Percentiles rank a stretch among this genome's conserved stretches.
Conservation (phyloP, 2,113 vertebrate species). For the Halcyon malimbica region DNA sequence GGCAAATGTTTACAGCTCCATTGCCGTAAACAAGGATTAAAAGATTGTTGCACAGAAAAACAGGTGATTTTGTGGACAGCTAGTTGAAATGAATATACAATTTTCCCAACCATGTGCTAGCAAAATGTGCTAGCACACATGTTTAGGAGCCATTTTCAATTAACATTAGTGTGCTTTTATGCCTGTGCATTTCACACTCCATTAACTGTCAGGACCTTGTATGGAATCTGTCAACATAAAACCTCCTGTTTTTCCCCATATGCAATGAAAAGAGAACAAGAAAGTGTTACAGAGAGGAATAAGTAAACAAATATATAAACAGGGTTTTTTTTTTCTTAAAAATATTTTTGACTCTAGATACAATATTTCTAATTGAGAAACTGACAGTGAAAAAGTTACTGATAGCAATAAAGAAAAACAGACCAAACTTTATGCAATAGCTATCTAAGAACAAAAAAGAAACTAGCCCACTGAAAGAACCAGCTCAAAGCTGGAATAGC, state of each 20-base stretch:
- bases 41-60: background rate
- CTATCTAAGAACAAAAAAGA: background rate
- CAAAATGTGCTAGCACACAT: background rate
- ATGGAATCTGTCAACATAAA: background rate
- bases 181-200: background rate
- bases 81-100: background rate
- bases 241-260: background rate
- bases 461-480: background rate
- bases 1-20: background rate
- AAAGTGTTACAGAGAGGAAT: background rate
- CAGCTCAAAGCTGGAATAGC: background rate
- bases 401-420: background rate
- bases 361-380: background rate
- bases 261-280: background rate
- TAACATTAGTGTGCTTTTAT: constrained; percentile 14
- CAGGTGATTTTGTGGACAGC: background rate
- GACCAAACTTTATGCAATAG: background rate
- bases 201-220: background rate
- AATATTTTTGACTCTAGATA: background rate
- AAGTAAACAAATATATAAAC: background rate
- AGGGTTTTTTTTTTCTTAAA: background rate
- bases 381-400: background rate
- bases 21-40: background rate
- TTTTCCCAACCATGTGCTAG: background rate
- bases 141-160: background rate